Base-by-base conservation (phyloP, 2,113 vertebrate species). In the Jaculus jaculus region DNA sequence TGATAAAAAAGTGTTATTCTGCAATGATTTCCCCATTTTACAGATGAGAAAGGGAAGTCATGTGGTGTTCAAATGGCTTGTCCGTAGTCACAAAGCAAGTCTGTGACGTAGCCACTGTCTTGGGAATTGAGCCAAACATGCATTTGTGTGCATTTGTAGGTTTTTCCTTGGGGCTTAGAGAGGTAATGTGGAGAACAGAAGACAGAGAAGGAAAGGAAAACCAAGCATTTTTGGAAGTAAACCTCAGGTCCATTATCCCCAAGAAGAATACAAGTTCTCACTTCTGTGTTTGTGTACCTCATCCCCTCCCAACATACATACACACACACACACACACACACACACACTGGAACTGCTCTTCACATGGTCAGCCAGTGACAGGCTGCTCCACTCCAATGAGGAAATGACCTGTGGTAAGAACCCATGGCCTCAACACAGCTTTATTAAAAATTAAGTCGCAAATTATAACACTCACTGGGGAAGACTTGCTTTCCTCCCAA, bases 401-500 rank as follows among this genome's bases (percentile, higher is more conserved):
- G 92, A 72, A 95, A 86, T 51, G 17, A 82, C 71, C 95, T 92
- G 84, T 1, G 37, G 74, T 30, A 28, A 87, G 82, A 90, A 87
- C 89, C 93, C 83, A 63, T 68, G 72, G 88, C 54, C 87, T 95
- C 85, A 81, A 87, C 42, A 2, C 3, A 74, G 60, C 95, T 96
- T 96, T 65, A 96, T 96, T 97, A 98, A 98, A 97, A 96, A 97
- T 96, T 96, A 98, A 97, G 97, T 72, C 79, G 54, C 96, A 96
- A 96, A 98, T 98, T 96, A 95, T 96, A 94, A n/a, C 96, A 63
- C 96, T 98, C 94, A 77, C 94, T 34, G 0, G 92, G 94, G 95
- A 98, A 97, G 97, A 96, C 96, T 95, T 16, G 37, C 97, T 97
- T 98, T 98, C 96, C 96, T 97, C 95, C 93, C 97, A 98, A 97